Base-by-base conservation (phyloP, 1,140 invertebrate species). In the Condylostylus longicornis region DNA sequence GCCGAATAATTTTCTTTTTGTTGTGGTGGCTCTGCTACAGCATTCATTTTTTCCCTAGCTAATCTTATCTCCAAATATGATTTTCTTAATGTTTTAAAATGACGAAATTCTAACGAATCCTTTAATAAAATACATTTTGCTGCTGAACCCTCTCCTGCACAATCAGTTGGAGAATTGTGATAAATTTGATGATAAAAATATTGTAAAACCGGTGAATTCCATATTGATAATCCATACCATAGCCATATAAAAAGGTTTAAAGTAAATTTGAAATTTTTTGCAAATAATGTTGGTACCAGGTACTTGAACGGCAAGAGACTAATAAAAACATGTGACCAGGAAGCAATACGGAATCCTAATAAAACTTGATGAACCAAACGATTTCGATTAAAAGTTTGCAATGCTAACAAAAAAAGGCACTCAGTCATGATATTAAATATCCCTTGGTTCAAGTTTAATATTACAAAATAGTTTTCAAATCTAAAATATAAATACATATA, bases 171-270 rank as follows among this genome's bases (percentile, higher is more conserved):
- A 2, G 53, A 38, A 6, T 49, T 53, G 13, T 59, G 56, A 44
- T 59, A 59, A 29, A 59, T 59, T 40, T 59, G 55, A 41, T 59
- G 56, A 35, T 59, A 58, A 30, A 56, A 59, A 33, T 56, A 58
- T 22, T 59, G 56, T 28, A 59, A 29, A 13, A 59, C 56, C 2
- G 56, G 56, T 0, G 56, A 59, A 19, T 58, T 58, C 56, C 56
- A 59, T 10, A 59, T 58, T 21, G 51, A 54, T 0, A 58, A 21
- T 5, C 56, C 53, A 35, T 59, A 59, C 56, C 56, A 59, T 3
- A 58, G 28, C 56, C 56, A 59, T 33, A 59, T 53, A 3, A 43
- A 30, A 35, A 59, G 43, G 33, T 59, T 59, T 0, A 59, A 42
- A 3, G 46, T 42, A 28, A 58, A 15, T 47, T 59, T 58, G 21